Base-by-base conservation (phyloP, 2,113 vertebrate species). In the Tympanuchus pallidicinctus region DNA sequence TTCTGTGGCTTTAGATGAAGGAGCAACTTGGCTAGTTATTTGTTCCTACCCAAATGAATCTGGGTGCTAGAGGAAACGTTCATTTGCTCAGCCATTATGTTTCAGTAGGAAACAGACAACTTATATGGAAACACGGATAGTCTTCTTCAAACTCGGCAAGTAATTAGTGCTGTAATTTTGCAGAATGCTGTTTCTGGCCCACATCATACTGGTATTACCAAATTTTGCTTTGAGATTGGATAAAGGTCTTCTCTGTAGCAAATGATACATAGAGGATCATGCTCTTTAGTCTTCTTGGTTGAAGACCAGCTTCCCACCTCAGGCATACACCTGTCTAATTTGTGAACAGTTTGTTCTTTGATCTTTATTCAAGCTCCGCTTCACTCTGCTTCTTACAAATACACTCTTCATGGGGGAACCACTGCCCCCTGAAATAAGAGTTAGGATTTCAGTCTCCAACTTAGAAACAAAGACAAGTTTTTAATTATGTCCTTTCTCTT, bases 121-220 rank as follows among this genome's bases (percentile, higher is more conserved):
- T 83, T 89, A 40, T 74, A 38, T 80, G 65, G 85, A 76, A 92
- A 88, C 40, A 63, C 85, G 48, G 42, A 86, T 70, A 73, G 66
- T 63, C 43, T 82, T 92, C 48, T 48, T 92, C 61, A 56, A 79
- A 30, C 30, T 74, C 47, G 60, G 75, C 72, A 93, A 83, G 38
- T 74, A 79, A 74, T 86, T 85, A 73, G 25, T 36, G 11, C 36
- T 80, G 18, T 61, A 89, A 57, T 50, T 54, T 32, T 63, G 22
- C 28, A 45, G 48, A 82, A 78, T 11, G 40, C 61, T 84, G 8
- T 60, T 94, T 75, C 64, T 79, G 60, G 42, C 43, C 25, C 38
- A 13, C 54, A 1, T 70, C 18, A 79, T 73, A 25, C 4, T 54
- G 61, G 20, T 92, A 71, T 19, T 69, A 54, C 42, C 60, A 66